Evolutionary conservation across 2,888 invertebrate species (phyloP).

Genomic region (Cancer borealis): DNA sequence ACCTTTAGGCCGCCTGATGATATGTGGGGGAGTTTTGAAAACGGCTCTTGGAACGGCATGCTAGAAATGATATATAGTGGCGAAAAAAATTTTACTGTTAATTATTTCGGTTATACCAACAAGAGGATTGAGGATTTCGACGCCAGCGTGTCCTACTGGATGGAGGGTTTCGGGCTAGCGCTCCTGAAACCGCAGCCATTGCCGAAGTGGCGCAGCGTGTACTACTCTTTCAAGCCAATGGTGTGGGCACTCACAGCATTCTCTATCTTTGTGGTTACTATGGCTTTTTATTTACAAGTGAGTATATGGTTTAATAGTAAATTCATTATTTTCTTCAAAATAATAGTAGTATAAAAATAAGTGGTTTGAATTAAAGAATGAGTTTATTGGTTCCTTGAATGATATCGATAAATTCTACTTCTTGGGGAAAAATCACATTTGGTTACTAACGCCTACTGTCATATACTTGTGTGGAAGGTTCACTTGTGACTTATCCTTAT

Average conservation of each 20-base stretch:
- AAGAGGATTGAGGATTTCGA: conserved; percentile 61
- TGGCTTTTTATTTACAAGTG: conserved; percentile 50
- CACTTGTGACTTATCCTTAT: too few species aligned
- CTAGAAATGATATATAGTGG: conserved; percentile 58
- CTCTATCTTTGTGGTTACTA: conserved; percentile 18
- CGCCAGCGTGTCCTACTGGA: conserved; percentile 61
- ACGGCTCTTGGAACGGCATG: conserved; percentile 69
- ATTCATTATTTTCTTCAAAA: not conserved
- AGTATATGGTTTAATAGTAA: not conserved
- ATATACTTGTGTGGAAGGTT: too few species aligned
- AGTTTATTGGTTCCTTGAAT: too few species aligned
- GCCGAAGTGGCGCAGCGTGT: conserved; percentile 65
- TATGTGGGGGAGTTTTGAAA: conserved; percentile 63
- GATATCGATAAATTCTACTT: too few species aligned
- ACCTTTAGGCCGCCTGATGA: conserved; percentile 59
- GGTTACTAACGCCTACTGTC: too few species aligned
- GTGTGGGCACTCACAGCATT: conserved; percentile 51
- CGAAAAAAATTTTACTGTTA: conserved; percentile 67
- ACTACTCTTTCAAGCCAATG: conserved; percentile 56
- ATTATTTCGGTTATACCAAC: conserved; percentile 57
- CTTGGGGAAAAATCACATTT: too few species aligned
- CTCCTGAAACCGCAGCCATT: conserved; percentile 58
- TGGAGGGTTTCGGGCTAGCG: conserved; percentile 65
- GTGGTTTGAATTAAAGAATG: too few species aligned
- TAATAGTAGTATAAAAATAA: too few species aligned